phyloP scores from a whole-genome alignment of 1,140 invertebrate species.

The Oedothorax gibbosus region DNA sequence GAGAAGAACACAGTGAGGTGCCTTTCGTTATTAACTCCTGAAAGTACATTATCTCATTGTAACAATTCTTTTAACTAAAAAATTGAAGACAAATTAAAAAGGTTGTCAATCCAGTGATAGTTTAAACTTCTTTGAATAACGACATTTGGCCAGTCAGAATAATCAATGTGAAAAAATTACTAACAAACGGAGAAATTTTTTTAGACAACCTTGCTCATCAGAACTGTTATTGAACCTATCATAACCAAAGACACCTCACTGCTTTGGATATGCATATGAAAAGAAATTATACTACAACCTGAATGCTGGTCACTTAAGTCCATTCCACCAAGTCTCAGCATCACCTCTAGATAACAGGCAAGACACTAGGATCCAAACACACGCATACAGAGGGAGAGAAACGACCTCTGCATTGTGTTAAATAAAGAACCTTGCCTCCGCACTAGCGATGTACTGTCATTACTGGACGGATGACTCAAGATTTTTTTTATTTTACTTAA shows the following conservation, averaged over 20 bases:
- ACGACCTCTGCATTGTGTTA: constrained; percentile 22
- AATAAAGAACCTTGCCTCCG: constrained; percentile 43
- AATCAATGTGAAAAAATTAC: no score
- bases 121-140: no score
- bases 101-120: no score
- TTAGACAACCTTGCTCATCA: no score
- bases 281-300: constrained; percentile 44
- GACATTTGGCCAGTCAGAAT: no score
- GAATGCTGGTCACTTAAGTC: background rate
- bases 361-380: constrained; percentile 32
- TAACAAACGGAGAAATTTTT: no score
- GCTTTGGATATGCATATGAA: background rate
- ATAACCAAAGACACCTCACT: background rate
- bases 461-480: background rate
- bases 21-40: no score
- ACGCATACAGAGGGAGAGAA: constrained; percentile 11
- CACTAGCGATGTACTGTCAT: constrained; percentile 37
- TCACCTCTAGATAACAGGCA: constrained; percentile 56
- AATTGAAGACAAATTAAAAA: no score
- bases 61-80: no score
- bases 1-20: no score
- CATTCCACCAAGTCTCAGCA: constrained; percentile 32
- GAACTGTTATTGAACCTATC: background rate
- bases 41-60: no score
- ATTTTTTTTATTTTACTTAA: background rate